These are phyloP conservation scores for Pherbina coryleti DNA, from an alignment of 2,888 invertebrate species.

Conservation along the genomic window DNA sequence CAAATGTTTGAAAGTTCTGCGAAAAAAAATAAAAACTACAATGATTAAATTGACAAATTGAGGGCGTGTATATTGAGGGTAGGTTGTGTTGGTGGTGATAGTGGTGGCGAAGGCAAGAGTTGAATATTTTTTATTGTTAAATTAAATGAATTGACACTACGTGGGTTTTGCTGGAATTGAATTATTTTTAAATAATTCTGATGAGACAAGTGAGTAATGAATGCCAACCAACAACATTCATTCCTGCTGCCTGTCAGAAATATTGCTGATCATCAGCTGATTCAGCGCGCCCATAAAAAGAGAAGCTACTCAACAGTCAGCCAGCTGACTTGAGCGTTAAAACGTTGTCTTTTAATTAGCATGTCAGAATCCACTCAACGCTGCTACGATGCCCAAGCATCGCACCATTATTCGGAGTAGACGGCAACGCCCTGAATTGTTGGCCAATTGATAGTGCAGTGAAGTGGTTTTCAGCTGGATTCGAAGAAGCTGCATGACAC, in stretches of 20 bases:
- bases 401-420: not conserved
- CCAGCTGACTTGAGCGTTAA: constrained; percentile 52
- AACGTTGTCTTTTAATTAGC: constrained; percentile 67
- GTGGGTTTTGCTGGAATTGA: not conserved
- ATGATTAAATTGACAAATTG: constrained; percentile 37
- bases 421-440: constrained; percentile 12
- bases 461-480: constrained; percentile 15
- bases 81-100: not conserved
- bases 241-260: not conserved
- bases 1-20: not conserved
- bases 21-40: constrained; percentile 12
- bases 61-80: constrained; percentile 16
- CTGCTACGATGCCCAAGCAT: not conserved
- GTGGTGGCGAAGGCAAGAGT: not conserved
- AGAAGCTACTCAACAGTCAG: not conserved
- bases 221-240: not conserved
- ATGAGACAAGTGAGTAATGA: constrained; percentile 17
- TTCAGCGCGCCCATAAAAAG: not conserved
- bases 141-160: not conserved
- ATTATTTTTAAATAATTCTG: not conserved
- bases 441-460: constrained; percentile 17
- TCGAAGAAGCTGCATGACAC: constrained; percentile 11
- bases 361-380: constrained; percentile 59
- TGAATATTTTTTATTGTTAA: not conserved
- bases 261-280: constrained; percentile 26